Percentiles rank a stretch among this genome's conserved stretches.
Conservation (phyloP, 2,888 invertebrate species). For the Arctia plantaginis region DNA sequence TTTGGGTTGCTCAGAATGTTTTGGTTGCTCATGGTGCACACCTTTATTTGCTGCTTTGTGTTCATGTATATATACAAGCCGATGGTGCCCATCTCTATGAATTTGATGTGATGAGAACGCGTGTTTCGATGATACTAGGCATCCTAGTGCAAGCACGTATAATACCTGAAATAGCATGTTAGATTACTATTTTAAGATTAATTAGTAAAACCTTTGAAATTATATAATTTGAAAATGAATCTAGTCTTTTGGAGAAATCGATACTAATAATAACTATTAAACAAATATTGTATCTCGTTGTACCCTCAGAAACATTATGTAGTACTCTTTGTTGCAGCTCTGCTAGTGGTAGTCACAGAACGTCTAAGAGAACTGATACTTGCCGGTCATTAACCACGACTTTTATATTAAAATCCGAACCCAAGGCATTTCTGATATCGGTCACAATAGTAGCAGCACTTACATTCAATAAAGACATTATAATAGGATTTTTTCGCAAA, state of each 20-base stretch:
- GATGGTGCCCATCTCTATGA: slow-evolving; percentile 55
- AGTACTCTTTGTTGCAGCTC: neutral
- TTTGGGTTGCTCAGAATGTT: neutral
- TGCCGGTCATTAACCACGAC: neutral
- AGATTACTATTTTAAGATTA: neutral
- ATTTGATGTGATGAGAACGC: slow-evolving; percentile 58
- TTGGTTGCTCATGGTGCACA: neutral
- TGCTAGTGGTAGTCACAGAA: neutral
- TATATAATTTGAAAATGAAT: neutral
- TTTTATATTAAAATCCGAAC: slow-evolving; percentile 12
- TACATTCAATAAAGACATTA: slow-evolving; percentile 10
- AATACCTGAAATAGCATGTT: slow-evolving; percentile 30
- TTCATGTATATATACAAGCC: slow-evolving; percentile 36
- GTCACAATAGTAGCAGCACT: slow-evolving; percentile 3
- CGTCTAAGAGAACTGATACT: slow-evolving; percentile 5
- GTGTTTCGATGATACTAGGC: slow-evolving; percentile 32
- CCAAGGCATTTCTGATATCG: neutral
- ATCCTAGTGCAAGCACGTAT: slow-evolving; percentile 24
- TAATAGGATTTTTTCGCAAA: slow-evolving; percentile 7
- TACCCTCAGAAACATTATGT: neutral
- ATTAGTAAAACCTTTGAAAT: neutral
- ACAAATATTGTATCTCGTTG: neutral
- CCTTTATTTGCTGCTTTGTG: slow-evolving; percentile 7
- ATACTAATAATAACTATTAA: neutral
- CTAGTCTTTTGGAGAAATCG: neutral